Base-by-base conservation (phyloP, 30 jellyfish, hydroid and myxozoan genomes). In the Pelagia noctiluca region DNA sequence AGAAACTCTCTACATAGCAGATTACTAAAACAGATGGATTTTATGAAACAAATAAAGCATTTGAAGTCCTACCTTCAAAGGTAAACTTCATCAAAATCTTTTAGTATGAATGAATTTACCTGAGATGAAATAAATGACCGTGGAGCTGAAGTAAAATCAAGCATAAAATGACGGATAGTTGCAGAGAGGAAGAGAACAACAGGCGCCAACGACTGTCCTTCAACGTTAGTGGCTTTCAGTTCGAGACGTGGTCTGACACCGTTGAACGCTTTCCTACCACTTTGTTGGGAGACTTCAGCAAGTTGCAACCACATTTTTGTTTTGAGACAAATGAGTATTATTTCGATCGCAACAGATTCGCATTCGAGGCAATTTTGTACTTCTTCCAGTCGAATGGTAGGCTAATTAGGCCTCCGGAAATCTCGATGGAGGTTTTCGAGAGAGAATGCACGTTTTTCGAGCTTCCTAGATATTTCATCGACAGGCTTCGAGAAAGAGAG, bases 351-450 rank as follows among this genome's bases (percentile, higher is more conserved):
- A 81, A 75, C 75, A 28, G 94, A 34, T 36, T 64, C 22, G 97
- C 94, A 0, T 89, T 89, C 76, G 97, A 89, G 36, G 87, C 97
- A 11, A 78, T 89, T 29, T 46, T 89, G 65, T 89, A 23, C 38
- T 89, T 89, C 38, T 89, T 68, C 53, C 97, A 89, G 74, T 89
- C 97, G 2, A 24, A 23, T 18, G 97, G 97, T 49, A 72, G 92
- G 53, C 90, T 89, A 18, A 72, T 68, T 1, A 63, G 86, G 34
- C 97, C 97, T 36, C 69, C 62, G 22, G 94, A 89, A 34, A 26
- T 89, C 21, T 31, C 90, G 8, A 29, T 81, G 70, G 90, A 63
- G n/a, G 82, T 70, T 22, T 89, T 89, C 60, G 97, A 80, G 53
- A 68, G 33, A 3, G 97, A 89, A 63, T 89, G 97, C 53, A 34